Evolutionary conservation across 2,113 vertebrate genomes (phyloP).

Genomic region (Apistogramma diplotaenia): DNA sequence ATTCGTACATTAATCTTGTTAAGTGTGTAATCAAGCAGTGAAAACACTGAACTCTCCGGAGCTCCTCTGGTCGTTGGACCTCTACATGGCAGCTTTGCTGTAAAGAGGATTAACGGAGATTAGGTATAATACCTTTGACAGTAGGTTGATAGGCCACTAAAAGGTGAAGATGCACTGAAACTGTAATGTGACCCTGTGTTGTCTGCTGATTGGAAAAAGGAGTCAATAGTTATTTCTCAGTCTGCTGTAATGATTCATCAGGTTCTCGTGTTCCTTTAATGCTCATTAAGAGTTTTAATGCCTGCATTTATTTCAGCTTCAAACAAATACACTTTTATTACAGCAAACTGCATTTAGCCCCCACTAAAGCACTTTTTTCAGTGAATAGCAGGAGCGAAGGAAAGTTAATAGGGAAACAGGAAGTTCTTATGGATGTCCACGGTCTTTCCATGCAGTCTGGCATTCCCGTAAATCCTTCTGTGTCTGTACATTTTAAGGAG

Average conservation of each 20-base stretch:
- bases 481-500: neutral
- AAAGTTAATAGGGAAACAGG: neutral
- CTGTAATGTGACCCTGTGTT: neutral
- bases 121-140: slow-evolving; percentile 51
- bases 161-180: slow-evolving; percentile 1
- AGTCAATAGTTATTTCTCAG: neutral
- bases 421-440: neutral
- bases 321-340: neutral
- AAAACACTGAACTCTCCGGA: neutral
- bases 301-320: neutral
- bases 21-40: slow-evolving; percentile 11
- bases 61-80: neutral
- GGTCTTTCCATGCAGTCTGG: neutral
- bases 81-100: slow-evolving; percentile 41
- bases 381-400: neutral
- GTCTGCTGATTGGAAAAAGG: neutral
- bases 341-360: neutral
- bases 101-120: slow-evolving; percentile 57
- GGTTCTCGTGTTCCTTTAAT: neutral
- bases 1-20: neutral
- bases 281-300: neutral
- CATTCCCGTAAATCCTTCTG: neutral
- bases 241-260: neutral
- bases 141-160: slow-evolving; percentile 18
- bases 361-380: neutral